Conservation (phyloP, 2,888 invertebrate species). For the Malacosoma neustria region DNA sequence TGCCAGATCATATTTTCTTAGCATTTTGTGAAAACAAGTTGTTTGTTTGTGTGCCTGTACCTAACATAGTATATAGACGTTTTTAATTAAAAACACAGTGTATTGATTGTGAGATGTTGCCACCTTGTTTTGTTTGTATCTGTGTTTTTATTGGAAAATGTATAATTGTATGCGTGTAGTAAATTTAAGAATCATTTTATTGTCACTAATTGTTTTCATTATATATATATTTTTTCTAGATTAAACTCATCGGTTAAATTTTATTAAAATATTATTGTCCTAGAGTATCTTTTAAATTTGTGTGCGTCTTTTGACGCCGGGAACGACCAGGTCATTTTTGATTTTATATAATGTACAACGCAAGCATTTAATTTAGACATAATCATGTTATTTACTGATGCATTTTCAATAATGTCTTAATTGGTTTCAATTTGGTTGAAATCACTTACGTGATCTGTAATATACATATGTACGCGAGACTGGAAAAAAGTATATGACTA, state of each 20-base stretch:
- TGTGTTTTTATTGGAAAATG: constrained; percentile 17
- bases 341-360: constrained; percentile 75
- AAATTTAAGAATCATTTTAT: constrained; percentile 61
- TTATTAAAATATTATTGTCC: constrained; percentile 63
- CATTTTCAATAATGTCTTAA: too few species aligned
- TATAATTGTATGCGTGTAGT: constrained; percentile 19
- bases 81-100: constrained; percentile 21
- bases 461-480: too few species aligned
- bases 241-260: constrained; percentile 49
- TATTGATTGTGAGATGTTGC: constrained; percentile 8
- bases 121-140: not conserved
- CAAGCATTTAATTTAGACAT: constrained; percentile 73
- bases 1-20: constrained; percentile 52
- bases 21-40: constrained; percentile 49
- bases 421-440: too few species aligned
- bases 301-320: too few species aligned
- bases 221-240: constrained; percentile 62
- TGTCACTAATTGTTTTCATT: constrained; percentile 61
- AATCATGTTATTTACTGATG: too few species aligned
- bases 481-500: too few species aligned
- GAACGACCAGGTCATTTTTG: too few species aligned
- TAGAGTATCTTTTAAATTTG: too few species aligned
- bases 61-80: constrained; percentile 30
- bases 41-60: constrained; percentile 52
- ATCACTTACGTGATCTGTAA: too few species aligned